A percentile compares a stretch with the other conserved stretches of the same genome.
Evolutionary conservation across 2,888 invertebrate species (phyloP).

Genomic region (Xylota segnis): DNA sequence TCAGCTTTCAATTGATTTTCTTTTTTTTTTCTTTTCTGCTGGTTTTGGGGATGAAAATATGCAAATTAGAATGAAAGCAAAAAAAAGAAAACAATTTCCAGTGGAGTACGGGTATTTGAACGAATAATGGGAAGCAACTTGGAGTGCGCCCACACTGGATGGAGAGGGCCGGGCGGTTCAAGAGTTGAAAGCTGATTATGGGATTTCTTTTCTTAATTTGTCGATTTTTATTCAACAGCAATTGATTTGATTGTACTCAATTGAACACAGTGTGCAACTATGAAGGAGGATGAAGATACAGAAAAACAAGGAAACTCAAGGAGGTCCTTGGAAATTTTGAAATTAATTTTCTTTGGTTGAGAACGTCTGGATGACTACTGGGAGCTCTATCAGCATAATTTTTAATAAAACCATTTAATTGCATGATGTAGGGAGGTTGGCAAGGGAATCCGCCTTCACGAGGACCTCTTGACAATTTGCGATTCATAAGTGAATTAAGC

Average conservation of each 20-base stretch:
- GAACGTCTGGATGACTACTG: neutral
- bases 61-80: constrained; percentile 54
- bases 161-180: constrained; percentile 15
- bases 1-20: constrained; percentile 41
- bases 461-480: neutral
- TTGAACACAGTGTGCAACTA: constrained; percentile 44
- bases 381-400: constrained; percentile 20
- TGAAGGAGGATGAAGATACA: constrained; percentile 3
- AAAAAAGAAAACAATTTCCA: constrained; percentile 57
- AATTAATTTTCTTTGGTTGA: constrained; percentile 49
- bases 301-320: neutral
- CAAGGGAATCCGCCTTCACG: neutral
- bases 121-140: constrained; percentile 60
- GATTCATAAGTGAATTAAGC: neutral
- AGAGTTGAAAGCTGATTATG: constrained; percentile 54
- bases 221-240: constrained; percentile 52
- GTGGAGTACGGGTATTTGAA: constrained; percentile 63
- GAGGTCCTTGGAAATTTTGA: constrained; percentile 15
- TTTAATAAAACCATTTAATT: constrained; percentile 41
- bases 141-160: neutral
- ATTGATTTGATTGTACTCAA: constrained; percentile 58
- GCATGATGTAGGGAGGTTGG: neutral
- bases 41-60: constrained; percentile 60
- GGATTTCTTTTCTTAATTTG: constrained; percentile 54
- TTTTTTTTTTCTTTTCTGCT: constrained; percentile 49